phyloP scores from a whole-genome alignment of 1,140 invertebrate species.

The Aphidius gifuensis region DNA sequence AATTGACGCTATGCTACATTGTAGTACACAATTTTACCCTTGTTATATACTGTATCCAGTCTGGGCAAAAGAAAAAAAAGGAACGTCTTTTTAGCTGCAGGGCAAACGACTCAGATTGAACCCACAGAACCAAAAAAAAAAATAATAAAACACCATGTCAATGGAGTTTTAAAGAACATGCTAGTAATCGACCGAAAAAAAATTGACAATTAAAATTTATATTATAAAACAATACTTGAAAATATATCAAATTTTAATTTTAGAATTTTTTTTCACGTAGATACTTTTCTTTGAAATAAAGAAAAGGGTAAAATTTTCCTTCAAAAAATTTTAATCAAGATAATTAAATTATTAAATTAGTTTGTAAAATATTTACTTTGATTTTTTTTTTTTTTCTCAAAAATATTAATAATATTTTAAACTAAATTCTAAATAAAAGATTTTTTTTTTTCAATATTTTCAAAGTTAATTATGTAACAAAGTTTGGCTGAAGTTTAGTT shows the following conservation, averaged over 20 bases:
- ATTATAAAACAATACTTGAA: not conserved
- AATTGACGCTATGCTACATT: constrained; percentile 33
- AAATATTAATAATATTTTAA: too few relatives aligned
- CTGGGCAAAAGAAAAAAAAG: not conserved
- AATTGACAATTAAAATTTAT: constrained; percentile 12
- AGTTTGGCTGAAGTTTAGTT: too few relatives aligned
- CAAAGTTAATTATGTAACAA: not conserved
- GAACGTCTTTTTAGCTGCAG: not conserved
- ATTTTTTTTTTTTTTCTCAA: too few relatives aligned
- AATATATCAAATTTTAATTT: too few relatives aligned
- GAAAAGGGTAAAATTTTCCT: too few relatives aligned
- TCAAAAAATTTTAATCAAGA: too few relatives aligned
- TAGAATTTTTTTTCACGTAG: too few relatives aligned
- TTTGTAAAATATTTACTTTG: too few relatives aligned
- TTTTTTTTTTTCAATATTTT: not conserved
- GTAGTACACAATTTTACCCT: not conserved
- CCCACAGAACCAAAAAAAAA: not conserved
- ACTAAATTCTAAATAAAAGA: not conserved
- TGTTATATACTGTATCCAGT: not conserved
- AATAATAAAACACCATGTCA: not conserved
- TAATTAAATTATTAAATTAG: too few relatives aligned
- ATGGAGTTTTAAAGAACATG: not conserved
- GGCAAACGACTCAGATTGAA: too few relatives aligned
- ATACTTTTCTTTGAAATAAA: too few relatives aligned
- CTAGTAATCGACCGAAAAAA: not conserved